Percentiles rank a stretch among this genome's conserved stretches.
Evolutionary conservation across 2,797 vertebrate genomes (phyloP).

Genomic region (Eulemur rubriventer): DNA sequence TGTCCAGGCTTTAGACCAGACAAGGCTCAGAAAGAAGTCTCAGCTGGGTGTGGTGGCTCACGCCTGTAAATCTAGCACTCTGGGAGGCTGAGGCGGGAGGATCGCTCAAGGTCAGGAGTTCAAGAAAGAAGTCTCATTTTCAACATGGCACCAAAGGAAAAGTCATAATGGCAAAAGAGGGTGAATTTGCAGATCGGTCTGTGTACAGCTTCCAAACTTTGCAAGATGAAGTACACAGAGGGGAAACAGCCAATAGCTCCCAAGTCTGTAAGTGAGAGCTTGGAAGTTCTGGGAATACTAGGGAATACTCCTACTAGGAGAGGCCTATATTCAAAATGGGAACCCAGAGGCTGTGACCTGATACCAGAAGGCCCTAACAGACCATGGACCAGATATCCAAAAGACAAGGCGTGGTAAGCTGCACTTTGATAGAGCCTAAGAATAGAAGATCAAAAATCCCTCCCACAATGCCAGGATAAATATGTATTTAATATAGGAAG

Average conservation of each 20-base stretch:
- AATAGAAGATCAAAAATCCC: not conserved
- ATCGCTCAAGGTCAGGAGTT: too few relatives aligned
- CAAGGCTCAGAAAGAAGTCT: slow-evolving; percentile 8
- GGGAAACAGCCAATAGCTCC: not conserved
- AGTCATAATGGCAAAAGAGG: not conserved
- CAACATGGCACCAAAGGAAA: not conserved
- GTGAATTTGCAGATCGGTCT: not conserved
- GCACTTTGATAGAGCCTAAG: not conserved
- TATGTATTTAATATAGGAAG: not conserved
- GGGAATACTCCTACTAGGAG: not conserved
- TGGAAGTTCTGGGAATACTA: not conserved
- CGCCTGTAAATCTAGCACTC: too few relatives aligned
- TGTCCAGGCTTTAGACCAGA: not conserved
- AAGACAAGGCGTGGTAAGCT: not conserved
- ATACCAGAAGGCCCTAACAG: not conserved
- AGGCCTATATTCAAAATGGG: not conserved
- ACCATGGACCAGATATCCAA: not conserved
- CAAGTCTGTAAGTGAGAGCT: not conserved
- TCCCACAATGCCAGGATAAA: not conserved
- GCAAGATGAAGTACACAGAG: not conserved
- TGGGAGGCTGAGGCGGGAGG: too few relatives aligned
- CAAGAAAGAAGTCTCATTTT: slow-evolving; percentile 11
- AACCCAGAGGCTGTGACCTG: not conserved
- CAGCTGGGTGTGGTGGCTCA: too few relatives aligned
- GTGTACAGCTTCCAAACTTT: not conserved